phyloP scores from a whole-genome alignment of 2,888 invertebrate genomes.

The Epirrhoe tristata region DNA sequence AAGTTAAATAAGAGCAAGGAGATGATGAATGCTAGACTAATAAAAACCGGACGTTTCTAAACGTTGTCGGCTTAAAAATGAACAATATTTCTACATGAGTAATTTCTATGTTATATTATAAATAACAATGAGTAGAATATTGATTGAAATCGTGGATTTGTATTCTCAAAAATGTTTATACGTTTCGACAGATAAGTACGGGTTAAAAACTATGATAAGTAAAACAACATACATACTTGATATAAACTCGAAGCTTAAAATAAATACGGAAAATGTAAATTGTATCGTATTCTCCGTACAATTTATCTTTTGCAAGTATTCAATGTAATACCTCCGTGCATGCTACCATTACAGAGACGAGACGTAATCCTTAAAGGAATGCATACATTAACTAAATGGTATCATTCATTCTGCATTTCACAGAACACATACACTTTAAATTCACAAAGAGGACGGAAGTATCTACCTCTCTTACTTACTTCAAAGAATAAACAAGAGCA shows the following conservation, averaged over 20 bases:
- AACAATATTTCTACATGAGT: too few relatives aligned
- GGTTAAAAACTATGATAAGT: too few relatives aligned
- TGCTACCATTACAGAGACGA: constrained; percentile 2
- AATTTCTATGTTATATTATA: too few relatives aligned
- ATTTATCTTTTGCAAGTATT: constrained; percentile 6
- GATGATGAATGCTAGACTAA: too few relatives aligned
- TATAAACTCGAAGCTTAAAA: not conserved
- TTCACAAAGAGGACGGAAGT: constrained; percentile 3
- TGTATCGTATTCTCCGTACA: not conserved
- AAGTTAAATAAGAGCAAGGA: too few relatives aligned
- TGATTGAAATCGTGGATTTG: too few relatives aligned
- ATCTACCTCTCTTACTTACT: not conserved
- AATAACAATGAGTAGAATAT: too few relatives aligned
- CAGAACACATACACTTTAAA: not conserved
- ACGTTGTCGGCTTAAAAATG: too few relatives aligned
- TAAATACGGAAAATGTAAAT: not conserved
- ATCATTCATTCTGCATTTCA: constrained; percentile 18
- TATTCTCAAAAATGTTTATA: too few relatives aligned
- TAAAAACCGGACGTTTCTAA: too few relatives aligned
- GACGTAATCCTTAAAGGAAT: constrained; percentile 15
- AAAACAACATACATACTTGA: not conserved
- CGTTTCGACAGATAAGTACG: too few relatives aligned
- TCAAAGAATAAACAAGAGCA: not conserved
- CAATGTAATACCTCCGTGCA: not conserved
- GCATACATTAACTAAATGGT: constrained; percentile 21